Evolutionary conservation across 2,113 vertebrate genomes (phyloP), one percentile per base, ranked within the genome.

Genomic region (Laterallus jamaicensis): DNA sequence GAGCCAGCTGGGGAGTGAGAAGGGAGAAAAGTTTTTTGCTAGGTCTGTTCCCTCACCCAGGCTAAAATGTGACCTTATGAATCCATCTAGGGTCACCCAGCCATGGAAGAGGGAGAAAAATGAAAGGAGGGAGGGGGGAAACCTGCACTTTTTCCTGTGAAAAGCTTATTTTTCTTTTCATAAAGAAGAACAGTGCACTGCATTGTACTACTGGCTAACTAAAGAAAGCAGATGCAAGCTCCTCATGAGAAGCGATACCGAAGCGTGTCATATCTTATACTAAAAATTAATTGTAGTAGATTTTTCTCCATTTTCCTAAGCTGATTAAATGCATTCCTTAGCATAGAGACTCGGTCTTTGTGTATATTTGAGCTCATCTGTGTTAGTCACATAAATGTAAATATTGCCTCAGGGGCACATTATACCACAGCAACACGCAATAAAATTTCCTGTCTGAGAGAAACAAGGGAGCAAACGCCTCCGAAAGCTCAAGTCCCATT

Each of bases 351-450:
- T 64, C 55, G 29, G 64, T 70, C 82, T 75, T 8, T 29, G 47
- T n/a, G 29, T 73, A 56, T 2, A 39, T 92, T 83, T 78, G 82
- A 83, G 88, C 82, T 90, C 75, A 59, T 74, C 68, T 80, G 68
- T 59, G 64, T 67, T 59, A 89, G 89, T 59, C 86, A 75, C 73
- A 78, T 35, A 83, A 60, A 74, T 12, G 25, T 81, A 94, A 83
- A 93, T 78, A 83, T 28, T 90, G 92, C 85, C 92, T 14, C 6
- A 8, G 58, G 58, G 88, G 79, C 80, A 92, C 66, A 32, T 81
- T 39, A 71, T 25, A 71, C 80, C 96, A 81, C 42, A 82, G 80
- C 83, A 88, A 24, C 85, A 88, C 81, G 75, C 56, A 71, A 69
- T 52, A 79, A 71, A 54, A 79, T 70, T 35, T 21, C 52, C 76